Evolutionary conservation across 2,113 vertebrate genomes (phyloP), one percentile per base, ranked within the genome.

Genomic region (Rostratula benghalensis): DNA sequence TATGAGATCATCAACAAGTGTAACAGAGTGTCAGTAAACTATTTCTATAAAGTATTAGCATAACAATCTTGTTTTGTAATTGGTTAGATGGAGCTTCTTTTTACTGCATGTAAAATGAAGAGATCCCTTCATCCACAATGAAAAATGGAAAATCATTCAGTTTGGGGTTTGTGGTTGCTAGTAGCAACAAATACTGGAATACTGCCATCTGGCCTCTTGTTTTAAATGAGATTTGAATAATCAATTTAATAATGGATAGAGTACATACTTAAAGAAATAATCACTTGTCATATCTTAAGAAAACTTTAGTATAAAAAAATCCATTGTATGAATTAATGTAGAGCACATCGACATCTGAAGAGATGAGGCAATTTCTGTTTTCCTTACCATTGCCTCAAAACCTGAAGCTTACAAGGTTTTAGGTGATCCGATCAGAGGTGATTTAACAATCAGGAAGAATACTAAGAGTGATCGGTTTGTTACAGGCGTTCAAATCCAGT

Each of bases 111-210:
- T 65, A 93, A 95, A 93, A 94, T 43, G 45, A 91, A 95, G 88
- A 88, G 89, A 93, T 76, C 83, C 91, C 76, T 95, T 97, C 70
- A 94, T 83, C 93, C 85, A 91, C 77, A 74, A 91, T 82, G 81
- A 94, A 94, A 93, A 81, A 83, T 84, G 80, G 91, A 93, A 97
- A 98, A 97, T 93, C 94, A 94, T 97, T 97, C 95, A 92, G 95
- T 98, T 98, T 98, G 94, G 96, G 95, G 89, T 93, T 97, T 97
- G 93, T 97, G 95, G 98, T 98, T 98, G 98, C 98, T 96, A 98
- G 68, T 97, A 97, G 98, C 98, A 98, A 98, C 98, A 98, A 98
- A 98, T 97, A 98, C 97, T 98, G 98, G 97, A 98, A 98, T 98
- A 97, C 96, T 98, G 98, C 98, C 98, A 98, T 98, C 97, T 98